Evolutionary conservation across 2,888 invertebrate genomes (phyloP).

Genomic region (Erebia ligea): DNA sequence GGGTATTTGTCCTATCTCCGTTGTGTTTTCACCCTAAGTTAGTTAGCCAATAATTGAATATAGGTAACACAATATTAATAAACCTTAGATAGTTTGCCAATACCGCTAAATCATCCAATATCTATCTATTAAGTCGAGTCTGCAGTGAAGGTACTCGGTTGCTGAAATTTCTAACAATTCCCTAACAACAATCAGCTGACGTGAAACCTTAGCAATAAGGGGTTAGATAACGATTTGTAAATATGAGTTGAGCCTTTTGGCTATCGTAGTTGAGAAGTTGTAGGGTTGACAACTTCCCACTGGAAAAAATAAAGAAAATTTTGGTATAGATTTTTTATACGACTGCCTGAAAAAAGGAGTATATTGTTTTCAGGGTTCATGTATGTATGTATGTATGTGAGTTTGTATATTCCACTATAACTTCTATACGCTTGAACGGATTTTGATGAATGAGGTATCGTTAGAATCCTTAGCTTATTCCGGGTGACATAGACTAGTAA

Average conservation of each 20-base stretch:
- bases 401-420: too few species aligned
- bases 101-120: conserved; percentile 1
- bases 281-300: conserved; percentile 12
- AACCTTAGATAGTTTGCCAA: not conserved
- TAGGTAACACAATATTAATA: not conserved
- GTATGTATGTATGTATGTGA: too few species aligned
- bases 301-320: too few species aligned
- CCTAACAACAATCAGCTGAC: conserved; percentile 16
- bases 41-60: not conserved
- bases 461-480: too few species aligned
- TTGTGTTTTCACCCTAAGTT: not conserved
- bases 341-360: too few species aligned
- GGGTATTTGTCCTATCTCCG: too few species aligned
- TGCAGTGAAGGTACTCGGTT: not conserved
- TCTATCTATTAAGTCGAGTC: not conserved
- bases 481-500: too few species aligned
- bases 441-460: too few species aligned
- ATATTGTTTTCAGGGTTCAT: too few species aligned
- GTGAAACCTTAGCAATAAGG: conserved; percentile 12
- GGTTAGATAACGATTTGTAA: conserved; percentile 41
- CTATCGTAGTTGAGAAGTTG: conserved; percentile 13
- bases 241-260: conserved; percentile 28
- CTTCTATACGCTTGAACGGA: too few species aligned
- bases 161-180: not conserved
- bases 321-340: too few species aligned